These are phyloP conservation scores for Metopia argyrocephala DNA, from an alignment of 2,888 invertebrate genomes.

Conservation along the genomic window DNA sequence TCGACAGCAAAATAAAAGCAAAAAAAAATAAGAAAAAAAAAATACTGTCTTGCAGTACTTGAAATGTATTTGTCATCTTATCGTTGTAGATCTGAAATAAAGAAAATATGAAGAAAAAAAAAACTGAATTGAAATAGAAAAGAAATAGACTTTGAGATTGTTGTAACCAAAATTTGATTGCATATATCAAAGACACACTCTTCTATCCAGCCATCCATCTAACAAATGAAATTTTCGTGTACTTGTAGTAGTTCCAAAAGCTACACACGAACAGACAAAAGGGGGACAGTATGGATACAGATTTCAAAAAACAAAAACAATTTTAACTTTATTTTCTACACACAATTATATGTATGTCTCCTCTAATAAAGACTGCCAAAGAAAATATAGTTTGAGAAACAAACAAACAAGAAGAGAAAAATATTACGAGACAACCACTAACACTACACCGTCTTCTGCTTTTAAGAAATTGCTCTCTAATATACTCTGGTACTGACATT, in stretches of 20 bases:
- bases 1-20: not conserved
- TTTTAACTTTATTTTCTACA: too few relatives aligned
- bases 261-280: not conserved
- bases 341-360: not conserved
- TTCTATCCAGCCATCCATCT: not conserved
- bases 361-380: not conserved
- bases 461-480: slow-evolving; percentile 15
- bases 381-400: too few relatives aligned
- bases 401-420: too few relatives aligned
- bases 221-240: slow-evolving; percentile 57
- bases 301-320: too few relatives aligned
- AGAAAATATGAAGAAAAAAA: slow-evolving; percentile 11
- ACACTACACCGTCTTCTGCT: slow-evolving; percentile 35
- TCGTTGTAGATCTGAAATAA: slow-evolving; percentile 48
- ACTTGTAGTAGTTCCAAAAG: not conserved
- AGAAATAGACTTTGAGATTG: slow-evolving; percentile 30
- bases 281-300: too few relatives aligned
- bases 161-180: slow-evolving; percentile 37
- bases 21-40: too few relatives aligned
- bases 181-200: not conserved
- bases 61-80: slow-evolving; percentile 62
- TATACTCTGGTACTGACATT: not conserved
- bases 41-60: slow-evolving; percentile 6
- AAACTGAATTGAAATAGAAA: slow-evolving; percentile 1
- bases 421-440: not conserved